Conservation (phyloP, 2,113 vertebrate genomes). For the Monopterus albus region DNA sequence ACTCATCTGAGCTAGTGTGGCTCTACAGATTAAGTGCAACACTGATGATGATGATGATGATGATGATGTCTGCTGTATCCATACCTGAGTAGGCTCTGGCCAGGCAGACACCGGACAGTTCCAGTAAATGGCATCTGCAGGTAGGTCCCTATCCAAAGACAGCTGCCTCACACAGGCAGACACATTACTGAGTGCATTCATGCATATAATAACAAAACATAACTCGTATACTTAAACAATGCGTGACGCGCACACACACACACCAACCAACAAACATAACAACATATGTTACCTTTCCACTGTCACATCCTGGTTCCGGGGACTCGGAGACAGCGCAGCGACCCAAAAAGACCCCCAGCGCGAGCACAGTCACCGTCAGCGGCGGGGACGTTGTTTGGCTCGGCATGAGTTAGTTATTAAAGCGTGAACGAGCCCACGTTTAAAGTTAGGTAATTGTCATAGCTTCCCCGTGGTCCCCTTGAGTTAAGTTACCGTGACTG, state of each 20-base stretch:
- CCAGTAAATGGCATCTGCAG: slow-evolving; percentile 16
- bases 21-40: too few relatives aligned
- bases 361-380: slow-evolving; percentile 44
- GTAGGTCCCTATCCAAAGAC: slow-evolving; percentile 57
- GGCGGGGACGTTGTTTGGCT: neutral
- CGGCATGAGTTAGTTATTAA: slow-evolving; percentile 38
- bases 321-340: slow-evolving; percentile 14
- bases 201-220: too few relatives aligned
- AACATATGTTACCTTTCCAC: slow-evolving; percentile 58
- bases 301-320: slow-evolving; percentile 54
- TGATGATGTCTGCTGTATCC: slow-evolving; percentile 20
- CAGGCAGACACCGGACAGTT: slow-evolving; percentile 30
- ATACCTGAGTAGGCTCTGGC: slow-evolving; percentile 60
- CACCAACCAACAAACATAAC: too few relatives aligned
- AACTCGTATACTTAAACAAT: too few relatives aligned
- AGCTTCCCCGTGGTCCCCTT: neutral
- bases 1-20: neutral
- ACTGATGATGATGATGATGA: neutral
- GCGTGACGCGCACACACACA: too few relatives aligned
- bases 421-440: neutral
- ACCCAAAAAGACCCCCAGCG: slow-evolving; percentile 47
- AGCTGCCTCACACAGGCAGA: slow-evolving; percentile 44
- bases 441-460: neutral
- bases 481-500: neutral
- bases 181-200: too few relatives aligned